phyloP scores from a whole-genome alignment of 1,140 invertebrate genomes.

The Anastrepha ludens region DNA sequence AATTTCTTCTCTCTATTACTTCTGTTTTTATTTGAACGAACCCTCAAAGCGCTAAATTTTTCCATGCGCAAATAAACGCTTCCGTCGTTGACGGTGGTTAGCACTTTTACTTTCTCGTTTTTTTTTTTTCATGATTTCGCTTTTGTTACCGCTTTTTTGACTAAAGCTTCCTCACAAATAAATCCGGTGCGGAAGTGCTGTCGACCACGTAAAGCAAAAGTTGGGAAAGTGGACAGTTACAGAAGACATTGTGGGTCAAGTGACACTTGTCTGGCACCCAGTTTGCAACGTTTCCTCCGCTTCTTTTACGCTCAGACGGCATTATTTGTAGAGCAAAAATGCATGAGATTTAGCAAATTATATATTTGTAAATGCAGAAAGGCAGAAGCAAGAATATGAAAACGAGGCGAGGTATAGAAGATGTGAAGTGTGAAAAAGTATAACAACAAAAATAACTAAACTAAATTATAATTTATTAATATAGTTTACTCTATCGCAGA shows the following conservation, averaged over 20 bases:
- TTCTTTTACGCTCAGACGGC: conserved; percentile 24
- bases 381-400: background rate
- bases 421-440: background rate
- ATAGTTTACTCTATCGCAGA: too few species aligned
- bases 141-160: background rate
- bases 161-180: conserved; percentile 24
- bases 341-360: background rate
- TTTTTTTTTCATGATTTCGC: background rate
- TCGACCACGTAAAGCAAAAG: conserved; percentile 5
- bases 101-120: background rate
- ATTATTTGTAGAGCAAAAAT: background rate
- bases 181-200: conserved; percentile 36
- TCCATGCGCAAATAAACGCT: conserved; percentile 13
- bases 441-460: background rate
- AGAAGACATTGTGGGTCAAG: conserved; percentile 27
- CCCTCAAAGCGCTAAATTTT: conserved; percentile 7
- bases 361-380: background rate
- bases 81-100: conserved; percentile 1
- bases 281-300: conserved; percentile 15
- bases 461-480: too few species aligned
- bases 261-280: conserved; percentile 45
- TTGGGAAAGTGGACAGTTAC: conserved; percentile 2
- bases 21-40: background rate
- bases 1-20: background rate
- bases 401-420: background rate